A percentile compares a stretch with the other conserved stretches of the same genome.
Conservation (phyloP, 2,113 vertebrate species). For the Petrocephalus zakoni region DNA sequence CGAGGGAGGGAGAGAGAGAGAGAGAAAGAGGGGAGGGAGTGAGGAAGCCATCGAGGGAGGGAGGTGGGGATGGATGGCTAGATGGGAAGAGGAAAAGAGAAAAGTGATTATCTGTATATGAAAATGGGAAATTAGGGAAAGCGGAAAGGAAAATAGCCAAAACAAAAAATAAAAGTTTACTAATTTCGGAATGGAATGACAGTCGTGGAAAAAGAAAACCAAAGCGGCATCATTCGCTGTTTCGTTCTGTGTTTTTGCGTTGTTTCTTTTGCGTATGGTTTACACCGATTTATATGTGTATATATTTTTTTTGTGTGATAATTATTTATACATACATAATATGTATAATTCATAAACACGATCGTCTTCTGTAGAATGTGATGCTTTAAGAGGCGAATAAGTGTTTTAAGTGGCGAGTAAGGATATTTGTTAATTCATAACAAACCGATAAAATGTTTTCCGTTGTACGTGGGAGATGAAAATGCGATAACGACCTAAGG, state of each 20-base stretch:
- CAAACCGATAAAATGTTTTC: background rate
- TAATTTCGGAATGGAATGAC: constrained; percentile 31
- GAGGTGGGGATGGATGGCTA: constrained; percentile 68
- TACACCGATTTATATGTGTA: background rate
- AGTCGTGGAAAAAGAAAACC: constrained; percentile 28
- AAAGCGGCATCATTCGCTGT: constrained; percentile 29
- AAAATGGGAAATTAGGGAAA: constrained; percentile 72
- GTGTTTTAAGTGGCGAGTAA: background rate
- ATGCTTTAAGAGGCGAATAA: background rate
- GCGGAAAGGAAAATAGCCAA: constrained; percentile 56
- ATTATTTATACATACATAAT: constrained; percentile 19
- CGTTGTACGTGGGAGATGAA: background rate
- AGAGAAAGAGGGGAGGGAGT: constrained; percentile 57
- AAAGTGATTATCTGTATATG: constrained; percentile 80
- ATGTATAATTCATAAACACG: background rate
- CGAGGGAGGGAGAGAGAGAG: constrained; percentile 64
- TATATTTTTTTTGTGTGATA: constrained; percentile 4
- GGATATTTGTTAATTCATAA: background rate
- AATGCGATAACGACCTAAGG: background rate
- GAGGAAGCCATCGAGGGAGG: constrained; percentile 46
- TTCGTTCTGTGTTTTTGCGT: constrained; percentile 7
- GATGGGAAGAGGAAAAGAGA: constrained; percentile 65
- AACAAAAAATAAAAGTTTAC: constrained; percentile 57
- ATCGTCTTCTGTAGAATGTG: background rate
- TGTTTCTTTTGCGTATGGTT: constrained; percentile 33